Conservation (phyloP, 2,888 invertebrate genomes). For the Erpobdella octoculata region DNA sequence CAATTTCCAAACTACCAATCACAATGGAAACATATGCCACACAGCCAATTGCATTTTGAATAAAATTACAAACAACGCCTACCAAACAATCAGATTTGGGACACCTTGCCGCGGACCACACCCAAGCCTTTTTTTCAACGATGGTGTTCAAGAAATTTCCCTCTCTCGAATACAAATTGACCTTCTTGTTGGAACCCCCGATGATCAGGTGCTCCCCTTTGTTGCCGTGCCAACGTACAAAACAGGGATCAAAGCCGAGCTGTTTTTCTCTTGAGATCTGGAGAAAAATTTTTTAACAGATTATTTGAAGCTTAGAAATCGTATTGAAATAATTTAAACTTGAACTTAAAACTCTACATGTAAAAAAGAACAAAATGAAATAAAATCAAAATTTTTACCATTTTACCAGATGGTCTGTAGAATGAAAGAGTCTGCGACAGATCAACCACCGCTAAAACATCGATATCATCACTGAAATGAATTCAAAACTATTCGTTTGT, state of each 20-base stretch:
- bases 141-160: slow-evolving; percentile 70
- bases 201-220: slow-evolving; percentile 72
- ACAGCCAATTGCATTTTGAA: background rate
- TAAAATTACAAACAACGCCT: slow-evolving; percentile 41
- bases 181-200: slow-evolving; percentile 70
- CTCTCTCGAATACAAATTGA: slow-evolving; percentile 71
- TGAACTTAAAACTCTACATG: background rate
- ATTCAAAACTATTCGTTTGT: background rate
- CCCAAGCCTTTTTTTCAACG: slow-evolving; percentile 72
- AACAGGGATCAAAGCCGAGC: slow-evolving; percentile 69
- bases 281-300: background rate
- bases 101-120: slow-evolving; percentile 74
- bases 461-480: slow-evolving; percentile 54
- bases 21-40: background rate
- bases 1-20: too few species aligned
- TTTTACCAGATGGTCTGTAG: slow-evolving; percentile 76
- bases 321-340: background rate
- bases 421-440: slow-evolving; percentile 86
- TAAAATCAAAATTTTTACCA: slow-evolving; percentile 55
- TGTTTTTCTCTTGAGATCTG: slow-evolving; percentile 58
- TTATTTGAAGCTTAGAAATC: background rate
- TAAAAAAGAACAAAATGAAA: background rate
- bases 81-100: slow-evolving; percentile 68
- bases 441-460: slow-evolving; percentile 75
- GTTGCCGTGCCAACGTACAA: slow-evolving; percentile 63